Conservation (phyloP, 2,113 vertebrate genomes). For the Silurus meridionalis region DNA sequence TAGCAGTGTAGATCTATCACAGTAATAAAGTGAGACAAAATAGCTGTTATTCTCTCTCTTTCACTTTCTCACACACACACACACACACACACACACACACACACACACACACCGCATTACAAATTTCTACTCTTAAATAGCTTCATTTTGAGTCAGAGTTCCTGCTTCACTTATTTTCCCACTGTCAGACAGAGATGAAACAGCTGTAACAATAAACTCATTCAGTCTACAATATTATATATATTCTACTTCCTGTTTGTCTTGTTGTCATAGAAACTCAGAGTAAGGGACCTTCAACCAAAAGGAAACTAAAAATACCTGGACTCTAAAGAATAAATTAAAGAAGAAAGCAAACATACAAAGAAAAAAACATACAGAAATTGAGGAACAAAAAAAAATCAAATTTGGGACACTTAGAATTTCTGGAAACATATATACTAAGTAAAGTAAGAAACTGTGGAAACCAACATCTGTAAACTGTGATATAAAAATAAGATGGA, state of each 20-base stretch:
- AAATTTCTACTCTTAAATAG: background rate
- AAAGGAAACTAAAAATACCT: background rate
- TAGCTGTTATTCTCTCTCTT: background rate
- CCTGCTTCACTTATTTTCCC: background rate
- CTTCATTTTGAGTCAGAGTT: background rate
- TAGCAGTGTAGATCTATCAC: background rate
- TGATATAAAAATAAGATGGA: background rate
- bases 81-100: background rate
- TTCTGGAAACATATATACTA: background rate
- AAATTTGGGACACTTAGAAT: background rate
- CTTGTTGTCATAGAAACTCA: background rate
- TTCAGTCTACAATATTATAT: background rate
- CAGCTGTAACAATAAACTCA: background rate
- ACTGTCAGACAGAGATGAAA: background rate
- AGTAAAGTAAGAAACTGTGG: background rate
- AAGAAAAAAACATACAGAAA: background rate
- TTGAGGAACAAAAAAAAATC: background rate
- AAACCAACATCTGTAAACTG: background rate
- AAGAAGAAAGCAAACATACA: background rate
- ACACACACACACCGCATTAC: background rate
- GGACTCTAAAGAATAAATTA: background rate
- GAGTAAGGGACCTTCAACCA: background rate
- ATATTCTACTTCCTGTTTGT: background rate
- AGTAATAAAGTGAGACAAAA: background rate
- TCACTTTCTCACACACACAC: slow-evolving; percentile 1